Conservation (phyloP, 2,113 vertebrate genomes). For the Hemibagrus wyckioides region DNA sequence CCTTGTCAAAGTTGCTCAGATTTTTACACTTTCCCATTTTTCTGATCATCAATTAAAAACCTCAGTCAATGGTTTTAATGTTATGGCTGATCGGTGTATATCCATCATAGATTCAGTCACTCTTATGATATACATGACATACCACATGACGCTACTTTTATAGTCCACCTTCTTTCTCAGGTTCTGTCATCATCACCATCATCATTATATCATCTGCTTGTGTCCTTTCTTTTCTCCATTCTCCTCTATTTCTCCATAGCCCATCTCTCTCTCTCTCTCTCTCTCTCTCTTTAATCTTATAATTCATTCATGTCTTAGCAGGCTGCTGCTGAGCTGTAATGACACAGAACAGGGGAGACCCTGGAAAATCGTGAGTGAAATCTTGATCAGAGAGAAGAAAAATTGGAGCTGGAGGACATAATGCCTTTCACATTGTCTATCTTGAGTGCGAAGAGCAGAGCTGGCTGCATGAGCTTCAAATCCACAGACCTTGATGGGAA, state of each 20-base stretch:
- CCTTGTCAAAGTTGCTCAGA: too few species aligned
- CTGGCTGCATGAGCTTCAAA: neutral
- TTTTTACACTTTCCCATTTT: too few species aligned
- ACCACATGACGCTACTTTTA: neutral
- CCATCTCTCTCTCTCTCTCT: neutral
- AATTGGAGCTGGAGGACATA: conserved; percentile 28
- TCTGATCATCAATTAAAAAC: too few species aligned
- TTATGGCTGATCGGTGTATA: neutral
- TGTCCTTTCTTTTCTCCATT: neutral
- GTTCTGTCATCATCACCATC: neutral
- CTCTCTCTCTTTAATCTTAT: conserved; percentile 9
- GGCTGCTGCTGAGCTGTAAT: conserved; percentile 21
- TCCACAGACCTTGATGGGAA: neutral
- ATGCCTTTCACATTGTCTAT: conserved; percentile 4
- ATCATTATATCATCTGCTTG: neutral
- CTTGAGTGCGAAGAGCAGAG: neutral
- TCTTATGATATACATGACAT: neutral
- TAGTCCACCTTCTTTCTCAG: neutral
- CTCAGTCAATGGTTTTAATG: neutral
- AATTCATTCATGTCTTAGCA: neutral
- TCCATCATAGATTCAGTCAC: neutral
- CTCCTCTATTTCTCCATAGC: too few species aligned
- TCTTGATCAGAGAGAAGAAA: conserved; percentile 32
- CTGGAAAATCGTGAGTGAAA: conserved; percentile 14
- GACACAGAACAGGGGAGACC: neutral